Percentiles rank a stretch among this genome's conserved stretches.
These are phyloP conservation scores for Alectura lathami DNA, from an alignment of 2,113 vertebrate genomes.

Conservation along the genomic window DNA sequence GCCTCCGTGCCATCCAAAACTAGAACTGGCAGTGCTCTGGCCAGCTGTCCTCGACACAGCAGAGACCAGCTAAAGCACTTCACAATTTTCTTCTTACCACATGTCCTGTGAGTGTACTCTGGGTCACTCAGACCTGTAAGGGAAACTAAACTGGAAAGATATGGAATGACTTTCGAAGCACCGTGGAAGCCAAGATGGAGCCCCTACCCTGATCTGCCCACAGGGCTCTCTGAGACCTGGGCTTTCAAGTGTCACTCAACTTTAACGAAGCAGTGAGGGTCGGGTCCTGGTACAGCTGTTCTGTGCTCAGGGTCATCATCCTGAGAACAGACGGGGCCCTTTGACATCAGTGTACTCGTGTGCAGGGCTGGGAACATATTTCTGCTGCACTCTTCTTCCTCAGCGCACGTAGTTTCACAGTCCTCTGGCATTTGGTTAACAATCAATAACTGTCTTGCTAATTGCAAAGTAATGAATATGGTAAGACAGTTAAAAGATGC, in stretches of 20 bases:
- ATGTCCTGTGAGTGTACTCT: not conserved
- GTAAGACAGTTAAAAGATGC: constrained; percentile 17
- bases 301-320: constrained; percentile 16
- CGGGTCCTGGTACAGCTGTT: not conserved
- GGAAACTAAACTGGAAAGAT: not conserved
- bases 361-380: not conserved
- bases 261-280: constrained; percentile 1
- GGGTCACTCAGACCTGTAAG: not conserved
- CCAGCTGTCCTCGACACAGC: not conserved
- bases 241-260: constrained; percentile 28
- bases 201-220: not conserved
- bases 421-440: not conserved
- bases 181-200: not conserved
- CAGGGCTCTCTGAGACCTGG: not conserved
- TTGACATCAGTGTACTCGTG: not conserved
- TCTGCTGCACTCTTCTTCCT: not conserved
- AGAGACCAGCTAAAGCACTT: not conserved
- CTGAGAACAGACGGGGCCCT: not conserved
- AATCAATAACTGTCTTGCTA: not conserved
- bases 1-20: not conserved
- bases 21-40: not conserved
- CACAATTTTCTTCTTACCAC: not conserved
- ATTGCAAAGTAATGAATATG: constrained; percentile 7
- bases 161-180: not conserved
- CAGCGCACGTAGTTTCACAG: not conserved